Evolutionary conservation across 2,113 vertebrate genomes (phyloP), one percentile per base, ranked within the genome.

Genomic region (Ictalurus punctatus): DNA sequence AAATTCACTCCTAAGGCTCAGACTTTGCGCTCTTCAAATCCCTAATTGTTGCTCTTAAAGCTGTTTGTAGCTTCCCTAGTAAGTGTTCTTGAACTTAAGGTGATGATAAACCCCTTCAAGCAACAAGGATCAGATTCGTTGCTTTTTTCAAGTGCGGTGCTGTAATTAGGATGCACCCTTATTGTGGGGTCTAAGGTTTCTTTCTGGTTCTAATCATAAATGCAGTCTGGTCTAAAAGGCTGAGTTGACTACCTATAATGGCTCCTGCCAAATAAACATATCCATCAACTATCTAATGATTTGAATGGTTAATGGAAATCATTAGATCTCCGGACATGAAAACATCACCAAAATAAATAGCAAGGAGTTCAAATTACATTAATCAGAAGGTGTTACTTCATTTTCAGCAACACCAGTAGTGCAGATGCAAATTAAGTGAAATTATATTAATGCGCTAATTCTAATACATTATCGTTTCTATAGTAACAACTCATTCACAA

Each of bases 41-140:
- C 34, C 34, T 83, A 83, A 83, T 83, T 83, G 81, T 63, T 63
- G 58, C 81, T 63, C 58, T 83, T 61, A 59, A 82, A 82, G 56
- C 30, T 61, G 58, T 63, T 63, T 63, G 81, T 63, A 61, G 81
- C 58, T 61, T 63, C 37, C 30, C 16, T 27, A 40, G 58, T 61
- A 83, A 83, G 81, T 44, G 19, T 23, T 30, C 56, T 82, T 59
- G 81, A 83, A 83, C 81, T 40, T 0, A 37, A 83, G 58, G 81
- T 63, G 58, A 63, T 23, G 23, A 83, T 52, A 81, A 58, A 9
- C 30, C 19, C 34, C 81, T 83, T 34, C 34, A 16, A 83, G 81
- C 27, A 34, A 56, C 12, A 58, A 2, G 58, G 58, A 40, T 63
- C 12, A 3, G 25, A 21, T 27, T 83, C 12, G 19, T 63, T 14